These are phyloP conservation scores for Gnathonemus longibarbis DNA, from an alignment of 2,113 vertebrate genomes.

Conservation along the genomic window DNA sequence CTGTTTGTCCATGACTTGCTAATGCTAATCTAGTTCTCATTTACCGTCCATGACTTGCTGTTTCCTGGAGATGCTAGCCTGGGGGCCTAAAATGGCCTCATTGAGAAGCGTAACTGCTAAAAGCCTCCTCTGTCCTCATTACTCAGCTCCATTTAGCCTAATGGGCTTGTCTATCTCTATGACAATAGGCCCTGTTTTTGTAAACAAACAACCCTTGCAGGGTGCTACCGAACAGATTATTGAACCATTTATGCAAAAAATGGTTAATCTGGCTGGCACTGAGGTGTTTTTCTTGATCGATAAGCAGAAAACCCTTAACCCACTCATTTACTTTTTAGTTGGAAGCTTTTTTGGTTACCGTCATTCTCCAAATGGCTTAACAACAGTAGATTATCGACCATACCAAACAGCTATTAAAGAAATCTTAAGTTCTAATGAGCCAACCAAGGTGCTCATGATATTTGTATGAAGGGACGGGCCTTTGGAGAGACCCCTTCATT, in stretches of 20 bases:
- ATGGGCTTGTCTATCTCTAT: not conserved
- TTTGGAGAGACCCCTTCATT: not conserved
- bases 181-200: not conserved
- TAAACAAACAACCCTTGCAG: not conserved
- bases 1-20: not conserved
- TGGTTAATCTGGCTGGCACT: not conserved
- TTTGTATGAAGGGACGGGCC: not conserved
- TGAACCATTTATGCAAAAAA: not conserved
- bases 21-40: not conserved
- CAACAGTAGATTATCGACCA: not conserved
- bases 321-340: not conserved
- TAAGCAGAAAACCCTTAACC: not conserved
- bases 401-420: not conserved
- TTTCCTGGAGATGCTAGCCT: not conserved
- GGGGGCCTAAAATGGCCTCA: not conserved
- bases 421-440: not conserved
- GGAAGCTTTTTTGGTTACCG: not conserved
- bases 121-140: not conserved
- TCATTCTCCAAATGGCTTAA: not conserved
- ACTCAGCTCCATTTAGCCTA: not conserved
- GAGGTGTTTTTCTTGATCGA: not conserved
- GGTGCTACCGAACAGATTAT: not conserved
- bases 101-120: not conserved
- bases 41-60: not conserved
- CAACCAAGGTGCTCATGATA: not conserved